These are phyloP conservation scores for Arion vulgaris DNA, from an alignment of 1,140 invertebrate genomes.

Conservation along the genomic window DNA sequence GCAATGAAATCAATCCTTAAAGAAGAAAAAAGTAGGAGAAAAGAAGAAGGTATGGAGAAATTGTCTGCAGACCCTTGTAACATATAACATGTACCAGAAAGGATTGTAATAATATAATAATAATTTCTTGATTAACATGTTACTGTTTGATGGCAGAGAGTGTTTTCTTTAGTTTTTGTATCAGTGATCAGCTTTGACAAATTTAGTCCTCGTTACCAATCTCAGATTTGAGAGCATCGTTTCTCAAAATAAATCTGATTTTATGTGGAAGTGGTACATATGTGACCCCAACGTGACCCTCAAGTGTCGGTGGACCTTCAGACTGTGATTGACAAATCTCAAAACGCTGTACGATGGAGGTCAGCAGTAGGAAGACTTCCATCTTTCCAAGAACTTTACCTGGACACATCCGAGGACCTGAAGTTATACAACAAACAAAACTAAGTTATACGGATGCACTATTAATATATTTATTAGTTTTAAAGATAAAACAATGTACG, in stretches of 20 bases:
- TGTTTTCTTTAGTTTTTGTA: no score
- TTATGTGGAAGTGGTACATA: conserved; percentile 43
- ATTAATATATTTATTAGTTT: not conserved
- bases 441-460: not conserved
- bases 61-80: no score
- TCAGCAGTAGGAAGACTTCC: conserved; percentile 52
- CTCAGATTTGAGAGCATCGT: not conserved
- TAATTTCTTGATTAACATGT: no score
- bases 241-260: conserved; percentile 41
- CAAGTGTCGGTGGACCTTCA: conserved; percentile 41
- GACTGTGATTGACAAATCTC: conserved; percentile 72
- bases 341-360: conserved; percentile 49
- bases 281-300: conserved; percentile 47
- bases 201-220: no score
- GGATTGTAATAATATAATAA: no score
- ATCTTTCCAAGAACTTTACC: conserved; percentile 48
- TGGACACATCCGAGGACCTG: conserved; percentile 50
- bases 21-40: no score
- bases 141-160: no score
- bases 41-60: no score
- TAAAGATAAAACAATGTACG: no score
- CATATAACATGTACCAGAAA: no score
- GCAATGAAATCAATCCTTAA: no score
- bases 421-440: not conserved
- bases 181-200: no score